phyloP scores from a whole-genome alignment of 2,888 invertebrate species.

The Mechanitis mazaeus region DNA sequence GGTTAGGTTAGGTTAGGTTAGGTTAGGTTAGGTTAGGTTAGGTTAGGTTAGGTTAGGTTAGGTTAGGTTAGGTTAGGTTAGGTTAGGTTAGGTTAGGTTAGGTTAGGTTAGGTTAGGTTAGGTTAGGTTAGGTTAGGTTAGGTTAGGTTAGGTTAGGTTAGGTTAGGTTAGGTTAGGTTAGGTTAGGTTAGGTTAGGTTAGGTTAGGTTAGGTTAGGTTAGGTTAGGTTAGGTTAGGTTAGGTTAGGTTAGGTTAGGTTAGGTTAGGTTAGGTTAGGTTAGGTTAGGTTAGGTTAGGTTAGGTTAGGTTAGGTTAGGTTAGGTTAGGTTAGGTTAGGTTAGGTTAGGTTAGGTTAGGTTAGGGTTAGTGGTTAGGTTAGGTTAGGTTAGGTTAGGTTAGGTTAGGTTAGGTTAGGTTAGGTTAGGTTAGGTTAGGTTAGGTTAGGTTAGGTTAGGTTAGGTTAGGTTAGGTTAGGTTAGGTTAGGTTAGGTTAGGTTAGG shows the following conservation, averaged over 20 bases:
- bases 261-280: slow-evolving; percentile 21
- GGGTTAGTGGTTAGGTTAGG: slow-evolving; percentile 16
- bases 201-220: slow-evolving; percentile 22
- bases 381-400: slow-evolving; percentile 19
- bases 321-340: slow-evolving; percentile 19
- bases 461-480: slow-evolving; percentile 17
- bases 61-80: slow-evolving; percentile 27
- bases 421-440: slow-evolving; percentile 18
- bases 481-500: slow-evolving; percentile 13
- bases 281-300: slow-evolving; percentile 20
- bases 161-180: slow-evolving; percentile 19
- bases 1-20: slow-evolving; percentile 27
- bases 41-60: slow-evolving; percentile 28
- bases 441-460: slow-evolving; percentile 19
- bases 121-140: slow-evolving; percentile 26
- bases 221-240: slow-evolving; percentile 22
- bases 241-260: slow-evolving; percentile 21
- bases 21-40: slow-evolving; percentile 25
- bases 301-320: slow-evolving; percentile 19
- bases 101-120: slow-evolving; percentile 27
- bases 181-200: slow-evolving; percentile 17
- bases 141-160: slow-evolving; percentile 20
- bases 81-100: slow-evolving; percentile 27
- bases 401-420: slow-evolving; percentile 18
- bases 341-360: slow-evolving; percentile 18